These are phyloP conservation scores for Mercenaria mercenaria DNA, from an alignment of 1,140 invertebrate species.

Conservation along the genomic window DNA sequence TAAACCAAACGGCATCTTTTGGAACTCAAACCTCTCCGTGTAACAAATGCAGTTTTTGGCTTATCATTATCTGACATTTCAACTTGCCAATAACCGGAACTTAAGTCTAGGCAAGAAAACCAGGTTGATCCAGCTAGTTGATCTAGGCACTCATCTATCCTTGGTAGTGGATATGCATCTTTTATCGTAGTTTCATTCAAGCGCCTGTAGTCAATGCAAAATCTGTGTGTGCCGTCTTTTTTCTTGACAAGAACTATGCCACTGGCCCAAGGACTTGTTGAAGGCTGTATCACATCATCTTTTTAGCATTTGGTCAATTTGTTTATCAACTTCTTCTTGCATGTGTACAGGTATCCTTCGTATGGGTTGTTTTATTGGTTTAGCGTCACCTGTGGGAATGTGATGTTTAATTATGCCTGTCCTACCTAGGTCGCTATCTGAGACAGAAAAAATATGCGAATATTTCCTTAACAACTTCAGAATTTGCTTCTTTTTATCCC, in stretches of 20 bases:
- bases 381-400: constrained; percentile 53
- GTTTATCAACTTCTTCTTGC: constrained; percentile 19
- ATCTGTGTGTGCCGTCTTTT: constrained; percentile 83
- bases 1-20: constrained; percentile 68
- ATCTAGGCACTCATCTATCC: constrained; percentile 62
- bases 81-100: too few species aligned
- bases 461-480: neutral
- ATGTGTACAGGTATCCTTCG: constrained; percentile 25
- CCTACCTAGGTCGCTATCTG: constrained; percentile 43
- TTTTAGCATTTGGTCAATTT: constrained; percentile 73
- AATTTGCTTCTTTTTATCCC: neutral
- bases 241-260: constrained; percentile 86
- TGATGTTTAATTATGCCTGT: constrained; percentile 38
- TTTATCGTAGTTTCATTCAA: constrained; percentile 70
- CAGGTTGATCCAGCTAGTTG: constrained; percentile 32
- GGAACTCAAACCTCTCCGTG: constrained; percentile 7
- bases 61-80: too few species aligned
- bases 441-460: constrained; percentile 26
- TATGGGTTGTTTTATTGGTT: constrained; percentile 55
- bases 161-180: constrained; percentile 64
- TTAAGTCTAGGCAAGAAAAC: too few species aligned
- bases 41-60: too few species aligned
- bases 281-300: constrained; percentile 81
- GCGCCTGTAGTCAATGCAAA: constrained; percentile 87
- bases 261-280: constrained; percentile 86